Evolutionary conservation across 2,888 invertebrate genomes (phyloP), one percentile per base, ranked within the genome.

Genomic region (Opisthograptis luteolata): DNA sequence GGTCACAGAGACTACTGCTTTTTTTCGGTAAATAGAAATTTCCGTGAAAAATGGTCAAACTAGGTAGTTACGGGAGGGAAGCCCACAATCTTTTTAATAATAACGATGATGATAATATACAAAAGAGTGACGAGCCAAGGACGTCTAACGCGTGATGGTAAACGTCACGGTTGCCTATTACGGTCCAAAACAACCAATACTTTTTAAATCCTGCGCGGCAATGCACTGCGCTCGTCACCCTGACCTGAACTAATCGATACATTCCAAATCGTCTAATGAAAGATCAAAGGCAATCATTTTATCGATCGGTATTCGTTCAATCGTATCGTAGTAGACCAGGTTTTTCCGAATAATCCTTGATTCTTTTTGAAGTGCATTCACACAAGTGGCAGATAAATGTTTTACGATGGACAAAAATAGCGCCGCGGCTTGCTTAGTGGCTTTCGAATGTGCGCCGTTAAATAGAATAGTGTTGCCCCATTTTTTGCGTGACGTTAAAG

Each of bases 351-450:
- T 15, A 31, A 42, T 27, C 36, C 41, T 52, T 49, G 51, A 28
- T 40, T 45, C 44, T 37, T 48, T 55, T 50, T 55, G 48, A 51
- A 42, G 55, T 48, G 41, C 51, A 34, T 39, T 41, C 42, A 27
- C 28, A 50, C 46, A 56, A 52, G 48, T 52, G 51, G 42, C 8
- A 44, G 45, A 56, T 53, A 54, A 39, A 55, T 48, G 45, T 55
- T 40, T 58, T 54, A 59, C 43, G 48, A 44, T 27, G 19, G 40
- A 37, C 53, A 13, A 34, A 40, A 51, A 56, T 51, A 46, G 50
- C 13, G 34, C 12, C 13, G 34, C 12, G 20, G 49, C 10, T 48
- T 24, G 37, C 41, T 44, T 44, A 42, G 48, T 36, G 46, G 52
- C 46, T 55, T 47, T 41, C 42, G 8, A 17, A 48, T 34, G 48